Evolutionary conservation across 2,113 vertebrate species (phyloP).

Genomic region (Megaceryle torquata): DNA sequence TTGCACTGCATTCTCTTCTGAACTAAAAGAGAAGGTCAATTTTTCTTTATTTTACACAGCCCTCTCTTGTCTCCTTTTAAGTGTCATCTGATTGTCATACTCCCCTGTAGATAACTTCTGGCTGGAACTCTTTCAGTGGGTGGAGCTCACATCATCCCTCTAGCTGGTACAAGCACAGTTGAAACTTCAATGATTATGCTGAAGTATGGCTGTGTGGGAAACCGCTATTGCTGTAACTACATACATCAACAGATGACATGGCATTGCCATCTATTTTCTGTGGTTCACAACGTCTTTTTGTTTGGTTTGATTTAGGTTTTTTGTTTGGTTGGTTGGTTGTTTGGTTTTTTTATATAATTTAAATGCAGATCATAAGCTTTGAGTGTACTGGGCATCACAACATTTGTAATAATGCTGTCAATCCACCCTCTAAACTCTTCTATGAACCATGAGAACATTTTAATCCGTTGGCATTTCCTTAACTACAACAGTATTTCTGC

Average conservation of each 20-base stretch:
- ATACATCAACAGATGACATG: not conserved
- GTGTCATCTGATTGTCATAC: not conserved
- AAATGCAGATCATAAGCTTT: not conserved
- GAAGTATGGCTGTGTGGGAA: not conserved
- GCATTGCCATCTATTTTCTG: not conserved
- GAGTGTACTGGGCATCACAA: not conserved
- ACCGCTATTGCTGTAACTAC: not conserved
- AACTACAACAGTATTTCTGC: not conserved
- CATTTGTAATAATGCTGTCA: not conserved
- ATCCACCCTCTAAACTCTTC: not conserved
- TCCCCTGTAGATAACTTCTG: not conserved
- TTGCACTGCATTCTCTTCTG: not conserved
- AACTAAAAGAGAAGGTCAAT: not conserved
- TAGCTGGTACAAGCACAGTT: not conserved
- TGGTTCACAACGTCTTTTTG: not conserved
- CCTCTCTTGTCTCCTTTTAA: not conserved
- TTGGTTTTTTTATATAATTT: not conserved
- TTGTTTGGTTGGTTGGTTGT: no score
- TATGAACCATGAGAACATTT: not conserved
- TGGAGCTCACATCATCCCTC: not conserved
- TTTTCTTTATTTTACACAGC: not conserved
- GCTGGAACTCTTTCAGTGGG: not conserved
- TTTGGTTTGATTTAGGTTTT: not conserved
- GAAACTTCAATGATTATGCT: not conserved
- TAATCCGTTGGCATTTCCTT: not conserved